These are phyloP conservation scores for Myotis myotis DNA, from an alignment of 2,797 vertebrate genomes.

Conservation along the genomic window DNA sequence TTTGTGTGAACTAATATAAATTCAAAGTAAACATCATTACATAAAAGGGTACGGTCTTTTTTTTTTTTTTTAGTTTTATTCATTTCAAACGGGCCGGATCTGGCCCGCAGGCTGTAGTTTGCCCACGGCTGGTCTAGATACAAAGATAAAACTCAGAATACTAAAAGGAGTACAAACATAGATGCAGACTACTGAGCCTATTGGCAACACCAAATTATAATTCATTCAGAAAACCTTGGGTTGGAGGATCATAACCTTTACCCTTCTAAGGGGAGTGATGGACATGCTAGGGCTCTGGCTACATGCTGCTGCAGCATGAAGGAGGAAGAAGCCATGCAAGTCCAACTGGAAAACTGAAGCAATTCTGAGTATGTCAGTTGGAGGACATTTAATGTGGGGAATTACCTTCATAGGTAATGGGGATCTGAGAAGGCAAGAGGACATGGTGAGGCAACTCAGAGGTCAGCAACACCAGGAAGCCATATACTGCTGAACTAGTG, in stretches of 20 bases:
- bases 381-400: neutral
- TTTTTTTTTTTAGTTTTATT: too few relatives aligned
- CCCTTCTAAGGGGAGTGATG: neutral
- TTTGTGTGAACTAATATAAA: too few relatives aligned
- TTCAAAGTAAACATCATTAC: too few relatives aligned
- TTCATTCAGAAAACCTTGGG: neutral
- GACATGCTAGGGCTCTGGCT: too few relatives aligned
- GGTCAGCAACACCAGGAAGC: neutral
- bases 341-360: neutral
- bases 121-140: too few relatives aligned
- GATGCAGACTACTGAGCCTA: neutral
- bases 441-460: neutral
- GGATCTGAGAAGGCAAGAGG: neutral
- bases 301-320: neutral
- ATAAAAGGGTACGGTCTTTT: too few relatives aligned
- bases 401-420: neutral
- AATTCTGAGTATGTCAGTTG: neutral
- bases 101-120: too few relatives aligned
- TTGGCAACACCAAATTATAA: neutral
- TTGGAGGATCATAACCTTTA: neutral
- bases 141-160: neutral
- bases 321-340: neutral
- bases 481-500: neutral
- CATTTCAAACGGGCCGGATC: too few relatives aligned
- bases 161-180: neutral